A percentile compares a stretch with the other conserved stretches of the same genome.
Conservation (phyloP, 1,140 invertebrate genomes). For the Calosoma granatense region DNA sequence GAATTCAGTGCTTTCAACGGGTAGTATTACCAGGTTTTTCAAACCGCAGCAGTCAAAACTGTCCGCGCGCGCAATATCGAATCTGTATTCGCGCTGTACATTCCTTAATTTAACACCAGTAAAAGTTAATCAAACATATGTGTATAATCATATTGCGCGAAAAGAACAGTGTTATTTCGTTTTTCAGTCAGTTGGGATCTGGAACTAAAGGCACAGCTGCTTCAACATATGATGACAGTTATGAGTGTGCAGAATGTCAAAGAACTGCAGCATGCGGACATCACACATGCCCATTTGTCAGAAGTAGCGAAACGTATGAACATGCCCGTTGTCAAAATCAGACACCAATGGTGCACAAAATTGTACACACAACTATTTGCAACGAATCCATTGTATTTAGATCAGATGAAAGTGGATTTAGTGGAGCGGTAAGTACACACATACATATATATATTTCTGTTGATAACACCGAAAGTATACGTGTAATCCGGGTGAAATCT, state of each 20-base stretch:
- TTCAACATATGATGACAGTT: background rate
- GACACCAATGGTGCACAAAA: background rate
- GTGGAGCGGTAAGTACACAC: background rate
- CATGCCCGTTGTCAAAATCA: background rate
- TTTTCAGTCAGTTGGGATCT: background rate
- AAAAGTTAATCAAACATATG: background rate
- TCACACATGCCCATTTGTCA: background rate
- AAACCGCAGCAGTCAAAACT: too few relatives aligned
- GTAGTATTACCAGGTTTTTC: too few relatives aligned
- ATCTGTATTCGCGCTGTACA: too few relatives aligned
- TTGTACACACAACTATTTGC: background rate
- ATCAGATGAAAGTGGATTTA: background rate
- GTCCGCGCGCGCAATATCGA: too few relatives aligned
- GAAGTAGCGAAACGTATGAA: background rate
- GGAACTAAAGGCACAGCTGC: background rate
- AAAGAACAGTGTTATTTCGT: too few relatives aligned
- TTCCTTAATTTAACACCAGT: too few relatives aligned
- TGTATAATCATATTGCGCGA: background rate
- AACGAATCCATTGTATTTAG: background rate
- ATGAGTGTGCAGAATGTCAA: background rate
- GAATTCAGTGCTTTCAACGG: too few relatives aligned
- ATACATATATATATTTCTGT: background rate
- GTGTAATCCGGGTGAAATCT: too few relatives aligned
- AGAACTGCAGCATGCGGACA: background rate
- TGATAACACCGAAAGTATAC: too few relatives aligned